phyloP scores from a whole-genome alignment of 2,888 invertebrate species.

The Caenorhabditis sp. region DNA sequence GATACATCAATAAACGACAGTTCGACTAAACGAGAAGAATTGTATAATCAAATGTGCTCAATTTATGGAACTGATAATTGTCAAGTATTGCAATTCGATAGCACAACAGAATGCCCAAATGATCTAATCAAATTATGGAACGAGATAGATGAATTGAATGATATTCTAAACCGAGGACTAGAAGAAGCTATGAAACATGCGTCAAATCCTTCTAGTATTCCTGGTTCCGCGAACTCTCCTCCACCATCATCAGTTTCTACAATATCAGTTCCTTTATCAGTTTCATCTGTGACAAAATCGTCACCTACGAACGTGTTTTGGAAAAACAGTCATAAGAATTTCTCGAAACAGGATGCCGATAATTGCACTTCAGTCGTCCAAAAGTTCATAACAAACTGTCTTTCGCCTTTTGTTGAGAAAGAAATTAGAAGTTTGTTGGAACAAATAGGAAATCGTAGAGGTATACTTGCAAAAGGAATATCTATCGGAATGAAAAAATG shows the following conservation, averaged over 20 bases:
- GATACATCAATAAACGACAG: conserved; percentile 75
- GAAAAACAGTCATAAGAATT: conserved; percentile 12
- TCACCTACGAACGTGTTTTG: conserved; percentile 1
- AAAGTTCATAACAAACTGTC: conserved; percentile 21
- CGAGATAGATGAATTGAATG: conserved; percentile 31
- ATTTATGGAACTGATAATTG: conserved; percentile 87
- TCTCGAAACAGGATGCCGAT: conserved; percentile 21
- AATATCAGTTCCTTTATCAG: conserved; percentile 24
- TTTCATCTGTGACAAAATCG: conserved; percentile 13
- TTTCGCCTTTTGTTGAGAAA: conserved; percentile 87
- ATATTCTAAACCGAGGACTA: conserved; percentile 27
- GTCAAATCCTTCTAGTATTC: conserved; percentile 14
- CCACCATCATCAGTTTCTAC: conserved; percentile 29
- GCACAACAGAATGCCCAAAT: neutral
- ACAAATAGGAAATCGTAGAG: conserved; percentile 77
- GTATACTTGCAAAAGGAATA: conserved; percentile 35
- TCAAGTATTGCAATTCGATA: conserved; percentile 74
- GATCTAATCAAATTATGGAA: conserved; percentile 19
- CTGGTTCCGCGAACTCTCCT: neutral
- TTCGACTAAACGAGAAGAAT: conserved; percentile 71
- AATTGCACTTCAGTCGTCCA: conserved; percentile 16
- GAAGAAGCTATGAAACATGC: conserved; percentile 28
- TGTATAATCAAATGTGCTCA: conserved; percentile 85
- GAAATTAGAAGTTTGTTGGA: conserved; percentile 79
- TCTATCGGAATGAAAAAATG: conserved; percentile 45